Evolutionary conservation across 2,888 invertebrate genomes (phyloP), one percentile per base, ranked within the genome.

Genomic region (Slavum lentiscoides): DNA sequence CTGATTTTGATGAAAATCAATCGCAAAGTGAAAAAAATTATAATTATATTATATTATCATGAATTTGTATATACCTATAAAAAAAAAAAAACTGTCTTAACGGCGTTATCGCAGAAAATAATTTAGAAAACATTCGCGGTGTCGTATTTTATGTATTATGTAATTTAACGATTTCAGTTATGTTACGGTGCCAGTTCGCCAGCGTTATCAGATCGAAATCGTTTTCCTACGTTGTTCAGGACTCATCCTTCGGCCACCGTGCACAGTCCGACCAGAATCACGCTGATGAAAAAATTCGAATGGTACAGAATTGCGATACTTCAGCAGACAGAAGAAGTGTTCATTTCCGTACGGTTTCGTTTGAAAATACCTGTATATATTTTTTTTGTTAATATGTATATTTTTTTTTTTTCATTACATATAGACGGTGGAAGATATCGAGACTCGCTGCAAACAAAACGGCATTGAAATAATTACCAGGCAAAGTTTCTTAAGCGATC

Each of bases 231-330:
- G 11, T 90, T 99, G 84, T 99, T 99, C 88, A 92, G 99, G 81
- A 99, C 99, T 0, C 99, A 99, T 88, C 99, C 99, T 3, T 98
- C 98, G 39, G 99, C 98, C 30, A 98, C 98, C 0, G 97, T 99
- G 77, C 98, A 99, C 88, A 98, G 98, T 88, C 98, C 98, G 0
- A 97, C 97, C 19, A 89, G 99, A 85, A 95, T 99, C 84, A 96
- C 95, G 86, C 90, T 99, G 80, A 95, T 99, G 91, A 93, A 98
- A 88, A 96, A 95, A 87, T 99, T 97, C 87, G 94, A 94, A 64
- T 99, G 99, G 99, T 96, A 94, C 21, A 91, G 96, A 82, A 96
- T 99, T 83, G 98, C 98, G 82, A 98, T 99, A 85, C 88, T 99
- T 83, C 98, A 98, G 86, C 97, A 99, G 87, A 97, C 98, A 11